Evolutionary conservation across 2,797 vertebrate genomes (phyloP).

Genomic region (Mareca penelope): DNA sequence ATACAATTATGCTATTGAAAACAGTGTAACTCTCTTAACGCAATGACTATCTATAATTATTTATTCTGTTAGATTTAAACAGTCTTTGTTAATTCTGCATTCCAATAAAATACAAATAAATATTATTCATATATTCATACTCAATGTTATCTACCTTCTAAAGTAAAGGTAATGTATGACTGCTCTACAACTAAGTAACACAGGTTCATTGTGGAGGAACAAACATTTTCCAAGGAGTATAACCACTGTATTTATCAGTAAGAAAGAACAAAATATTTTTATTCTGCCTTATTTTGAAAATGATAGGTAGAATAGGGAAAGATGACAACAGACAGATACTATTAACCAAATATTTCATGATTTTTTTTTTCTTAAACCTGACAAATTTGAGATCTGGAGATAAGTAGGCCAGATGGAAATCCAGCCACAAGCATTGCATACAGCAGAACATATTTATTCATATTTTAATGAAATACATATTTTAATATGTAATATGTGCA

Average conservation of each 20-base stretch:
- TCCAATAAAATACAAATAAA: background rate
- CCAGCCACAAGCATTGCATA: background rate
- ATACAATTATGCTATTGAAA: background rate
- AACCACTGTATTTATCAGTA: background rate
- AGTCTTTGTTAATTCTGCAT: background rate
- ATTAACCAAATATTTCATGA: background rate
- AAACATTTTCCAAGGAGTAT: background rate
- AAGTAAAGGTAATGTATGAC: background rate
- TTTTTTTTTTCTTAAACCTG: background rate
- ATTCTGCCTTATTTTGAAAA: background rate
- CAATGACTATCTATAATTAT: background rate
- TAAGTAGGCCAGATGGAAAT: background rate
- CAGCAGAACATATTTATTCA: background rate
- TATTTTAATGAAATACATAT: background rate
- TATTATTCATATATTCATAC: background rate
- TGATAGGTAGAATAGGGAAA: background rate
- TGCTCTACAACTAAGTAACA: background rate
- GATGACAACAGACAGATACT: background rate
- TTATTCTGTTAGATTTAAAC: background rate
- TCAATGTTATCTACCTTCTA: background rate
- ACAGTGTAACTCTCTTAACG: background rate
- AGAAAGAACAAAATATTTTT: too few species aligned
- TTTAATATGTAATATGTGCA: background rate
- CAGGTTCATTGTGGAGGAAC: background rate
- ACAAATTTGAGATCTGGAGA: background rate